Evolutionary conservation across 1,140 invertebrate species (phyloP), one percentile per base, ranked within the genome.

Genomic region (Neuroterus valhalla): DNA sequence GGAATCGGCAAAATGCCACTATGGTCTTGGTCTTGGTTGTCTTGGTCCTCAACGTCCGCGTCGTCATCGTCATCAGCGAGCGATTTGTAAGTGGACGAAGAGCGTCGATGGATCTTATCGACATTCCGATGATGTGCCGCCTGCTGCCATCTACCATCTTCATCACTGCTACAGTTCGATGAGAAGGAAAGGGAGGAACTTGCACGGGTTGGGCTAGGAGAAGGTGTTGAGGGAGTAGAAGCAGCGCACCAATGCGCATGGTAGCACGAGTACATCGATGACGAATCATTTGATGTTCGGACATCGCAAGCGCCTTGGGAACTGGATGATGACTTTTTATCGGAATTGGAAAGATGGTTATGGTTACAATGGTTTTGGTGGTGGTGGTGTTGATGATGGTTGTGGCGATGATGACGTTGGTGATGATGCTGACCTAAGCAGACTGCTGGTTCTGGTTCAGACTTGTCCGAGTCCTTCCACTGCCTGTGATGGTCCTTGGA

Each of bases 1-100:
- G 89, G 88, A 89, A 87, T 89, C 70, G 87, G 87, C 85, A 89
- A 86, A 75, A 82, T 84, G 85, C 88, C 81, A 82, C 82, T 84
- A 87, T 81, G 81, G 74, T 88, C 87, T 87, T 85, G 85, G 68
- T 87, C 84, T 77, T 86, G 82, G 76, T 89, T 84, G 76, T 88
- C 83, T 80, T 81, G 78, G 74, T 85, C 81, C 79, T 76, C 79
- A 80, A 70, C 74, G 66, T 83, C 78, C 26, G 71, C 67, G 62
- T 45, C 76, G 19, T 81, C 72, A 70, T 81, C 76, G 72, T 78
- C 74, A 74, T 68, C 68, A 42, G 10, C 50, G n/a, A 62, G 23
- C 69, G 75, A 76, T 79, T 81, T 85, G 70, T 73, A 70, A 75
- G 75, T 76, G 67, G 78, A 82, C 44, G 72, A 55, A 50, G 76